Conservation (phyloP, 2,797 vertebrate species). For the Syngnathus rostellatus region DNA sequence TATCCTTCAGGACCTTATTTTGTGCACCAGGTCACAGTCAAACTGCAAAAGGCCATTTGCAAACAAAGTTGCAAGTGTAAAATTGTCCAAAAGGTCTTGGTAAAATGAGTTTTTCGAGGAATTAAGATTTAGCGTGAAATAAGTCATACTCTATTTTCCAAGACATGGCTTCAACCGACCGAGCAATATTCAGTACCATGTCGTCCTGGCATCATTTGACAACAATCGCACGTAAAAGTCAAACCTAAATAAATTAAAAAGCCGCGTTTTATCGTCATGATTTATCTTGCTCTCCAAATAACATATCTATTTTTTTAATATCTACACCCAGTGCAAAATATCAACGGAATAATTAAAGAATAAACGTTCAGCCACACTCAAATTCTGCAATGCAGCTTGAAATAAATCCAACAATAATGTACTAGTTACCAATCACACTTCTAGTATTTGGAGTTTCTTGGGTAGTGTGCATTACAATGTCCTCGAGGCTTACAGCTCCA, state of each 20-base stretch:
- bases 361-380: not conserved
- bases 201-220: not conserved
- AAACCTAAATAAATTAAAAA: not conserved
- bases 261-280: not conserved
- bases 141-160: not conserved
- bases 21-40: not conserved
- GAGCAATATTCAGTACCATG: not conserved
- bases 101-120: not conserved
- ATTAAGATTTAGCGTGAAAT: not conserved
- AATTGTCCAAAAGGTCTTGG: not conserved
- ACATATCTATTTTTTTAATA: not conserved
- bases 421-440: slow-evolving; percentile 29
- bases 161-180: not conserved
- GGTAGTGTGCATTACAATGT: slow-evolving; percentile 65
- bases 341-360: not conserved
- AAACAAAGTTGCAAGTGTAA: not conserved
- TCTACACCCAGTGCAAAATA: not conserved
- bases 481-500: slow-evolving; percentile 64
- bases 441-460: slow-evolving; percentile 18
- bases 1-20: not conserved
- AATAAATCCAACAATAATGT: slow-evolving; percentile 30
- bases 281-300: not conserved
- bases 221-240: not conserved
- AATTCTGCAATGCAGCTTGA: not conserved
- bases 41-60: not conserved